A percentile compares a stretch with the other conserved stretches of the same genome.
These are phyloP conservation scores for Propithecus perrieri DNA, from an alignment of 2,797 vertebrate species.

Conservation along the genomic window DNA sequence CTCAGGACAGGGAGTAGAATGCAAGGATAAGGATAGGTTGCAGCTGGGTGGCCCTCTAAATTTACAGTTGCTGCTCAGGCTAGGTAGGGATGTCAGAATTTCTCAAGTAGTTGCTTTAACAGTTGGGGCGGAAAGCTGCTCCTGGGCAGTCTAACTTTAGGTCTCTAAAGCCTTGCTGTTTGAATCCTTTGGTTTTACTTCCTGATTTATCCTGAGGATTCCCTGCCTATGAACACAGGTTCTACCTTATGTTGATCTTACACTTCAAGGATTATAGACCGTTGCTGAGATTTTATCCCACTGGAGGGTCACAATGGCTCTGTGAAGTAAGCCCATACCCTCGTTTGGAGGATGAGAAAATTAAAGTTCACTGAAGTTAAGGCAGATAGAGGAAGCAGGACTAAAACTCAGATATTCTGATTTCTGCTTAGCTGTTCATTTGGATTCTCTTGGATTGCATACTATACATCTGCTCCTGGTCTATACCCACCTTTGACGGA, in stretches of 20 bases:
- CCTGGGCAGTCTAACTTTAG: not conserved
- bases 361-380: not conserved
- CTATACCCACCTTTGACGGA: not conserved
- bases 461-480: not conserved
- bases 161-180: not conserved
- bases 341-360: not conserved
- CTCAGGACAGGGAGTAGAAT: not conserved
- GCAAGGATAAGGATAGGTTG: not conserved
- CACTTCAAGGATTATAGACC: not conserved
- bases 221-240: not conserved
- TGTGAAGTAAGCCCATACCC: not conserved
- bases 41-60: not conserved
- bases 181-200: not conserved
- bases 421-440: not conserved
- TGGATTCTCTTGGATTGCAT: not conserved
- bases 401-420: conserved; percentile 24
- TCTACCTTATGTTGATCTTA: not conserved
- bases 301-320: not conserved
- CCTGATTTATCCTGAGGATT: not conserved
- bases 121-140: not conserved
- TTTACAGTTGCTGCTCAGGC: not conserved
- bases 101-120: not conserved
- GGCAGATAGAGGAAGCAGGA: not conserved
- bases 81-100: not conserved
- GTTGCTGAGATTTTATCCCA: not conserved